Evolutionary conservation across 2,888 invertebrate species (phyloP).

Genomic region (Megastigmus dorsalis): DNA sequence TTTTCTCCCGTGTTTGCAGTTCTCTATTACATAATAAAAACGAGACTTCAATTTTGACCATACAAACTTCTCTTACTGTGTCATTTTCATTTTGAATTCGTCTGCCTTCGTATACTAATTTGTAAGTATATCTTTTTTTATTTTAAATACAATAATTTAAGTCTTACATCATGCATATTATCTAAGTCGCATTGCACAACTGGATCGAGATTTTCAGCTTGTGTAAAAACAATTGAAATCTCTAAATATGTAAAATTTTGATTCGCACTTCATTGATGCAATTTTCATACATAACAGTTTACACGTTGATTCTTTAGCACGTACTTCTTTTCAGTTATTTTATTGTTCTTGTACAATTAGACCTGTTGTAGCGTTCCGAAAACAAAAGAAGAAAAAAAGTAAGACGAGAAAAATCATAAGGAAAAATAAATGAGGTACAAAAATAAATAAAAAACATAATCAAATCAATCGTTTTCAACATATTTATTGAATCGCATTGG

Average conservation of each 20-base stretch:
- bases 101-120: slow-evolving; percentile 16
- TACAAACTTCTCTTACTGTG: neutral
- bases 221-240: slow-evolving; percentile 13
- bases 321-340: too few relatives aligned
- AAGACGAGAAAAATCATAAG: slow-evolving; percentile 26
- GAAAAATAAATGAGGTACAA: slow-evolving; percentile 46
- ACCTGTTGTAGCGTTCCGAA: too few relatives aligned
- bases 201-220: neutral
- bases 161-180: slow-evolving; percentile 16
- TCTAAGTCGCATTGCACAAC: neutral
- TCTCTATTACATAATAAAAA: neutral
- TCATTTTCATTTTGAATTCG: neutral
- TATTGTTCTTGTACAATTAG: too few relatives aligned
- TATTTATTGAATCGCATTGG: slow-evolving; percentile 73
- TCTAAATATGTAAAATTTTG: neutral
- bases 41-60: neutral
- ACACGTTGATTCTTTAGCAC: too few relatives aligned
- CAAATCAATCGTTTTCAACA: slow-evolving; percentile 68
- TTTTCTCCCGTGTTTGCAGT: neutral
- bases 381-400: neutral
- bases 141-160: slow-evolving; percentile 5
- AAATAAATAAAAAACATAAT: slow-evolving; percentile 58
- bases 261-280: too few relatives aligned
- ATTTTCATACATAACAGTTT: too few relatives aligned
- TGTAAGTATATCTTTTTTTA: neutral